Evolutionary conservation across 2,113 vertebrate genomes (phyloP).

Genomic region (Pelodiscus sinensis): DNA sequence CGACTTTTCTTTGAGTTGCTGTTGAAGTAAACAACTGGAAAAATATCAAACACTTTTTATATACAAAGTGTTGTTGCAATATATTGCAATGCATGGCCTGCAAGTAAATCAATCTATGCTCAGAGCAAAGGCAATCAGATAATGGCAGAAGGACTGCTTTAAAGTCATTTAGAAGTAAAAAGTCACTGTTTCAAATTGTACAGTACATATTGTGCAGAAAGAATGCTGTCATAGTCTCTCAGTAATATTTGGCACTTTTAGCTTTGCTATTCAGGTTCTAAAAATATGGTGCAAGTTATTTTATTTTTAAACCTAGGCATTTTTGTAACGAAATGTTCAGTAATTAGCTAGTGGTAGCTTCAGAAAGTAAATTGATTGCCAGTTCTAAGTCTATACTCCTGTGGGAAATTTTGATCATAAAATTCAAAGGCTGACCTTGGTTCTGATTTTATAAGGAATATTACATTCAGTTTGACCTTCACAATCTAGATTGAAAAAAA

Average conservation of each 20-base stretch:
- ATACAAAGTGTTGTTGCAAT: not conserved
- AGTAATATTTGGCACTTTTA: not conserved
- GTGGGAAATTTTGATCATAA: conserved; percentile 12
- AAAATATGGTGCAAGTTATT: not conserved
- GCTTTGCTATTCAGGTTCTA: not conserved
- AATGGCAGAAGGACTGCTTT: not conserved
- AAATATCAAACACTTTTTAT: not conserved
- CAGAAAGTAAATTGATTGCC: not conserved
- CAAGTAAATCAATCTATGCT: not conserved
- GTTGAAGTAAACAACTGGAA: not conserved
- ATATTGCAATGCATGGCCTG: not conserved
- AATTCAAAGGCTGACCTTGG: conserved; percentile 29
- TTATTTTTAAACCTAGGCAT: not conserved
- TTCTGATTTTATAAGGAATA: not conserved
- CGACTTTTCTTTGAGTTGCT: not conserved
- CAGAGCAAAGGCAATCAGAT: not conserved
- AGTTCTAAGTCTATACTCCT: not conserved
- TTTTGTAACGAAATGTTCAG: not conserved
- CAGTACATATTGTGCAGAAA: not conserved
- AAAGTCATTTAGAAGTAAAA: not conserved
- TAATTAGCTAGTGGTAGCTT: conserved; percentile 17
- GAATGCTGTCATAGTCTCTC: not conserved
- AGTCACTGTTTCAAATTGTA: not conserved
- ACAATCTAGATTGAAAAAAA: conserved; percentile 45
- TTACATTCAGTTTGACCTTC: conserved; percentile 34